Evolutionary conservation across 1,140 invertebrate species (phyloP).

Genomic region (Hylaeus volcanicus): DNA sequence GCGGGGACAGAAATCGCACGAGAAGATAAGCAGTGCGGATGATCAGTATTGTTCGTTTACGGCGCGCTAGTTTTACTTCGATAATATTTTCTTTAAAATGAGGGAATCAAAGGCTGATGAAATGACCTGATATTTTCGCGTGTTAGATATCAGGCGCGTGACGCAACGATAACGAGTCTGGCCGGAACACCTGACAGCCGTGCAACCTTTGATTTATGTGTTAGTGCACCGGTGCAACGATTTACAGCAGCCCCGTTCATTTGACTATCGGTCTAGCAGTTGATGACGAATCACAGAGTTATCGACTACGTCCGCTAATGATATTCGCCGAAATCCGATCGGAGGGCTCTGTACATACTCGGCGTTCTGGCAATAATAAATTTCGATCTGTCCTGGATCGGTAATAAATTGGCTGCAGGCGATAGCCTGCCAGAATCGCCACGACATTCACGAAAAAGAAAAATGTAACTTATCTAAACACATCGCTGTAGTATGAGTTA

Average conservation of each 20-base stretch:
- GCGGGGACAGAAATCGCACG: no score
- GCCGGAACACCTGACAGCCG: slow-evolving; percentile 51
- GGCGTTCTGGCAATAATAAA: slow-evolving; percentile 47
- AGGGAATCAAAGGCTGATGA: background rate
- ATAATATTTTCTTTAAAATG: no score
- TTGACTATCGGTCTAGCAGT: slow-evolving; percentile 60
- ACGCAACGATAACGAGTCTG: slow-evolving; percentile 55
- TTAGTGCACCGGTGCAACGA: slow-evolving; percentile 56
- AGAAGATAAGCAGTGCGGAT: no score
- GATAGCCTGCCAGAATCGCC: background rate
- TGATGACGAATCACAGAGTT: slow-evolving; percentile 62
- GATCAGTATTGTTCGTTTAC: no score
- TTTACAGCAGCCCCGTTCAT: slow-evolving; percentile 58
- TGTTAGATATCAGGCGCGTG: slow-evolving; percentile 33
- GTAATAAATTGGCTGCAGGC: slow-evolving; percentile 20
- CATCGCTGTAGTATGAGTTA: background rate
- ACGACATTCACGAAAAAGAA: slow-evolving; percentile 1
- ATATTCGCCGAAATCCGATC: slow-evolving; percentile 61
- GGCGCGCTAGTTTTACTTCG: slow-evolving; percentile 29
- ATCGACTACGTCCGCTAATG: slow-evolving; percentile 56
- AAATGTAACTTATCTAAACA: background rate
- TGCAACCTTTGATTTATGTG: slow-evolving; percentile 59
- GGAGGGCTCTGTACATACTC: background rate
- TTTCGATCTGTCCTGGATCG: slow-evolving; percentile 15
- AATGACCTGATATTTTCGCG: slow-evolving; percentile 44